A percentile compares a stretch with the other conserved stretches of the same genome.
Evolutionary conservation across 2,797 vertebrate genomes (phyloP).

Genomic region (Anguilla marmorata): DNA sequence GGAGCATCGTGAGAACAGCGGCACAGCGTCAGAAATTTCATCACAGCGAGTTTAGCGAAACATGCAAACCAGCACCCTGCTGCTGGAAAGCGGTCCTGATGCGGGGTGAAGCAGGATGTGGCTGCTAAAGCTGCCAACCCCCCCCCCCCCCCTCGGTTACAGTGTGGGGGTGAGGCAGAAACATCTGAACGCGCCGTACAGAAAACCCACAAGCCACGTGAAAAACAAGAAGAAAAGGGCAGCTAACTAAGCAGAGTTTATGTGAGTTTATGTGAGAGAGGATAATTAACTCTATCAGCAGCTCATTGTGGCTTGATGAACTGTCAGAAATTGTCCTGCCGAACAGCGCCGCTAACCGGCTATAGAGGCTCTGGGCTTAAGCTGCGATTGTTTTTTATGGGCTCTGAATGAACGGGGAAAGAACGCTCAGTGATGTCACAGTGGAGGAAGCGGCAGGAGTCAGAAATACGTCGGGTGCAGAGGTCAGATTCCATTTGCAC

Average conservation of each 20-base stretch:
- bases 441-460: constrained; percentile 53
- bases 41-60: neutral
- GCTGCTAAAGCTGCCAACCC: neutral
- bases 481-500: constrained; percentile 32
- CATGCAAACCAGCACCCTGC: neutral
- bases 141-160: neutral
- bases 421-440: constrained; percentile 57
- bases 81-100: neutral
- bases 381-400: constrained; percentile 64
- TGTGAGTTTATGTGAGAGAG: constrained; percentile 59
- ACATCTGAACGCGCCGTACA: constrained; percentile 61
- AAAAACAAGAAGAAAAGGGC: neutral
- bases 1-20: neutral
- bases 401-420: constrained; percentile 56
- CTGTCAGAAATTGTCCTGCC: constrained; percentile 58
- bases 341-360: constrained; percentile 73
- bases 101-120: neutral
- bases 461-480: constrained; percentile 38
- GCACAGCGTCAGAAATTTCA: neutral
- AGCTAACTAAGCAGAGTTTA: constrained; percentile 34
- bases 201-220: constrained; percentile 13
- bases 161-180: constrained; percentile 6
- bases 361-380: constrained; percentile 74
- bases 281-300: constrained; percentile 66
- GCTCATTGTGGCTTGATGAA: constrained; percentile 65